A percentile compares a stretch with the other conserved stretches of the same genome.
These are phyloP conservation scores for Tenthredo notha DNA, from an alignment of 2,888 invertebrate species.

Conservation along the genomic window DNA sequence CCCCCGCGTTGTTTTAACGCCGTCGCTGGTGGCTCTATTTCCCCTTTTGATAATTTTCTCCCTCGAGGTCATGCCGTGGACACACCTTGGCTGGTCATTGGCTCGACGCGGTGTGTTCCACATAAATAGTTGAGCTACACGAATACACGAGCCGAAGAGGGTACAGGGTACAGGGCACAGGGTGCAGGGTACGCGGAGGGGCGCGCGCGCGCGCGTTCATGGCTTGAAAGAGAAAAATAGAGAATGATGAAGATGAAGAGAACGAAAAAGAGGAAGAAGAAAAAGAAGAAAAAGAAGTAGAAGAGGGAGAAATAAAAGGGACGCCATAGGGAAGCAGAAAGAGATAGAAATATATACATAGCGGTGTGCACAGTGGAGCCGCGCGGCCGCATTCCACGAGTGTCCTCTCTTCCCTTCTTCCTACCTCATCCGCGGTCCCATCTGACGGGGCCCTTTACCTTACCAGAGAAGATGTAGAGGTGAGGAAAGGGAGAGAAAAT, in stretches of 20 bases:
- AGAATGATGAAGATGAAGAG: slow-evolving; percentile 50
- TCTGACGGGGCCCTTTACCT: slow-evolving; percentile 43
- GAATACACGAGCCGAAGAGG: slow-evolving; percentile 52
- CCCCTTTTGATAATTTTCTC: neutral
- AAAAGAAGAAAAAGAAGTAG: slow-evolving; percentile 6
- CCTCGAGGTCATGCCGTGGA: slow-evolving; percentile 14
- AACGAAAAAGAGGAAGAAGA: slow-evolving; percentile 43
- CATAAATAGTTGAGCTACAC: slow-evolving; percentile 73
- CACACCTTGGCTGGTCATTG: slow-evolving; percentile 50
- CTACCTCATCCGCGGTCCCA: slow-evolving; percentile 35
- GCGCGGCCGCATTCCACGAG: slow-evolving; percentile 51
- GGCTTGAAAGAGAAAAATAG: slow-evolving; percentile 56
- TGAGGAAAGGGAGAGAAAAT: neutral
- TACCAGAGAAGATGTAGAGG: neutral
- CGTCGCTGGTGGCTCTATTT: slow-evolving; percentile 38
- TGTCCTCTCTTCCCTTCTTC: slow-evolving; percentile 35
- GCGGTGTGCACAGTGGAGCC: slow-evolving; percentile 42
- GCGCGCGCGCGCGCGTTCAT: slow-evolving; percentile 34
- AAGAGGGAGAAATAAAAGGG: slow-evolving; percentile 41
- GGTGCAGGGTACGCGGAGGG: neutral
- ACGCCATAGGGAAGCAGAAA: slow-evolving; percentile 28
- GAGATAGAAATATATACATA: slow-evolving; percentile 31
- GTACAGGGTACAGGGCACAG: neutral
- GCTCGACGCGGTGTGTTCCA: slow-evolving; percentile 70
- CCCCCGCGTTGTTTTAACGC: slow-evolving; percentile 47